Conservation (phyloP, 1,140 invertebrate species). For the Bombus superbus region DNA sequence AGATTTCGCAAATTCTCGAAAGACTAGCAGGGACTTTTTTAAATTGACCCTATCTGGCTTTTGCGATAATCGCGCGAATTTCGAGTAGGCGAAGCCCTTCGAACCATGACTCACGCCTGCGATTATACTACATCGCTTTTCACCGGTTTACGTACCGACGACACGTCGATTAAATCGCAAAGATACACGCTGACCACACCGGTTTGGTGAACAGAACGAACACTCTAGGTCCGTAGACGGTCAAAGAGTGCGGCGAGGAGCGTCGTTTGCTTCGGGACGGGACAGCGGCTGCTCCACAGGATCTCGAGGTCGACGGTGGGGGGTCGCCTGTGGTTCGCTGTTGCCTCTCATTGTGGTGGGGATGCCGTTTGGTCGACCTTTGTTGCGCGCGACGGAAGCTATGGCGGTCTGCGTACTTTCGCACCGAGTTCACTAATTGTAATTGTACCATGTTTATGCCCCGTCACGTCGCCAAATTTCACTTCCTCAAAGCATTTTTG, state of each 20-base stretch:
- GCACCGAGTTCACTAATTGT: constrained; percentile 19
- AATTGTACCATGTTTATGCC: background rate
- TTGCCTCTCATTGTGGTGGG: constrained; percentile 37
- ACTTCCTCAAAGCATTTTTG: background rate
- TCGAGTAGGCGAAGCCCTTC: background rate
- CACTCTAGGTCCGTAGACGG: constrained; percentile 59
- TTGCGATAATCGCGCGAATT: background rate
- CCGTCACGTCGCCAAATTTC: background rate
- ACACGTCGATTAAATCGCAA: constrained; percentile 50
- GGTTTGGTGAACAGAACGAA: constrained; percentile 48
- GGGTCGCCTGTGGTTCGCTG: constrained; percentile 49
- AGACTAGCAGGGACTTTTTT: background rate
- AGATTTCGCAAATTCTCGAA: constrained; percentile 39
- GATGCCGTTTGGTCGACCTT: constrained; percentile 62
- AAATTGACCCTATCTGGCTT: background rate
- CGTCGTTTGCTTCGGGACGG: constrained; percentile 58
- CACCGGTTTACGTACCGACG: constrained; percentile 58
- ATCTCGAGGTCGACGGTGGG: constrained; percentile 58
- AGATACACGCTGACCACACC: constrained; percentile 57
- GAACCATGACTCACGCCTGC: constrained; percentile 28
- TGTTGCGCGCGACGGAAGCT: constrained; percentile 53
- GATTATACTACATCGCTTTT: background rate
- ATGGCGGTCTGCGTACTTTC: background rate
- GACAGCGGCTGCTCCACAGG: constrained; percentile 62
- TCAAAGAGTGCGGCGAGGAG: constrained; percentile 60